Conservation (phyloP, 23 tunicate species). For the Styela plicata region DNA sequence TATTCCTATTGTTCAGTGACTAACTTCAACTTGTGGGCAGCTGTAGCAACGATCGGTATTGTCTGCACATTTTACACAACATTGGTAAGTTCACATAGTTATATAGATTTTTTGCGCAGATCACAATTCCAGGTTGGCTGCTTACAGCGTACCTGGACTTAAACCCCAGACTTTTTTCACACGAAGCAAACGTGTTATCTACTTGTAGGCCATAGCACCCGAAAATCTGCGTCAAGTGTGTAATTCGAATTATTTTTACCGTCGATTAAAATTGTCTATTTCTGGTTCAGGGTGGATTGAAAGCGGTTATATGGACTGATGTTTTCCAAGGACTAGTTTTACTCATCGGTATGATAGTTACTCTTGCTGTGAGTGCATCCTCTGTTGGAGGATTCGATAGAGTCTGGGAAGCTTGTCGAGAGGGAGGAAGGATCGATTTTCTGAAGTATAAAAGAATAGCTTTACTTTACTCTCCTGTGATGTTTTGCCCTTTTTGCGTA, state of each 20-base stretch:
- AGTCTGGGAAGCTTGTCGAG: constrained; percentile 60
- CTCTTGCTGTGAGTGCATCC: constrained; percentile 51
- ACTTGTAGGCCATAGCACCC: no score
- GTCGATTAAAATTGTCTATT: no score
- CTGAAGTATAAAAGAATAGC: constrained; percentile 29
- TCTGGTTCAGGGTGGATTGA: constrained; percentile 89
- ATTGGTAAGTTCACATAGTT: constrained; percentile 50
- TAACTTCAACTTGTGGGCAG: constrained; percentile 64
- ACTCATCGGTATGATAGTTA: constrained; percentile 61
- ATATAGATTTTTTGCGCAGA: no score
- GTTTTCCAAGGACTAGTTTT: constrained; percentile 73
- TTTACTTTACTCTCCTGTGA: neutral
- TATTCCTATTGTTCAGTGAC: constrained; percentile 40
- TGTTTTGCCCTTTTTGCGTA: no score
- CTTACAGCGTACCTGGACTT: no score
- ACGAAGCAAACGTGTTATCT: no score
- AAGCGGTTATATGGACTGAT: constrained; percentile 96
- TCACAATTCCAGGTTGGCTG: no score
- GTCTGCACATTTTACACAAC: constrained; percentile 82
- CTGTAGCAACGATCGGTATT: constrained; percentile 57
- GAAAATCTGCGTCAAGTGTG: no score
- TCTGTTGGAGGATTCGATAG: constrained; percentile 57
- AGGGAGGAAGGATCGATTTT: constrained; percentile 78
- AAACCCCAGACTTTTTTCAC: no score
- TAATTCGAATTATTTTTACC: no score